Evolutionary conservation across 2,113 vertebrate species (phyloP).

Genomic region (Micromys minutus): DNA sequence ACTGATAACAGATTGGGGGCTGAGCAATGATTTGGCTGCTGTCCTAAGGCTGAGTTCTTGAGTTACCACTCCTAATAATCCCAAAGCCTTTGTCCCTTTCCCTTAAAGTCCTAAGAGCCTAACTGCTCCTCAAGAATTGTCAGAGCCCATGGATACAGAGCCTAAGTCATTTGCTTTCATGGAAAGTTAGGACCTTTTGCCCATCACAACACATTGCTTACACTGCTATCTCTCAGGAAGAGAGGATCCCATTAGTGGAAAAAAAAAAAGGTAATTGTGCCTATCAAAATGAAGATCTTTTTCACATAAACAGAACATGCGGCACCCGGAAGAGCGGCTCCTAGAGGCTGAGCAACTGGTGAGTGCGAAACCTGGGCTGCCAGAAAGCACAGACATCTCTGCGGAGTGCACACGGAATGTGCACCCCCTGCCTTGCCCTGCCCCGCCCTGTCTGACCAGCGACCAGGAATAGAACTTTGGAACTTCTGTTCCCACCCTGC

Average conservation of each 20-base stretch:
- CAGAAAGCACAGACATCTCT: no score
- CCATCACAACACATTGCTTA: background rate
- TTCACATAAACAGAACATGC: constrained; percentile 71
- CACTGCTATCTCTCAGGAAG: constrained; percentile 68
- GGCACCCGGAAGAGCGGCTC: no score
- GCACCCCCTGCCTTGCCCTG: no score
- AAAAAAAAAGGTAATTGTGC: constrained; percentile 51
- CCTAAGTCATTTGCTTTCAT: constrained; percentile 60
- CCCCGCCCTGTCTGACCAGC: no score
- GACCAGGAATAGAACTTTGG: no score
- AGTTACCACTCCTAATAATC: background rate
- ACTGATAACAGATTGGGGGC: background rate
- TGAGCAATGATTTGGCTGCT: background rate
- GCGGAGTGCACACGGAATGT: no score
- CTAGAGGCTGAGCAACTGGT: no score
- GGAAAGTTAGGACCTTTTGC: background rate
- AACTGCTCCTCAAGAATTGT: background rate
- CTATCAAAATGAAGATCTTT: constrained; percentile 65
- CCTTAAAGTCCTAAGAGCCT: background rate
- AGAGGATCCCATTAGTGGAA: constrained; percentile 67
- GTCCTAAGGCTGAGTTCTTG: background rate
- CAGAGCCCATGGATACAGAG: constrained; percentile 28
- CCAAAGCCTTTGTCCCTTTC: background rate
- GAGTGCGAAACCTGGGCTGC: no score
- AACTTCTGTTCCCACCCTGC: no score